Evolutionary conservation across 2,797 vertebrate species (phyloP).

Genomic region (Leuciscus waleckii): DNA sequence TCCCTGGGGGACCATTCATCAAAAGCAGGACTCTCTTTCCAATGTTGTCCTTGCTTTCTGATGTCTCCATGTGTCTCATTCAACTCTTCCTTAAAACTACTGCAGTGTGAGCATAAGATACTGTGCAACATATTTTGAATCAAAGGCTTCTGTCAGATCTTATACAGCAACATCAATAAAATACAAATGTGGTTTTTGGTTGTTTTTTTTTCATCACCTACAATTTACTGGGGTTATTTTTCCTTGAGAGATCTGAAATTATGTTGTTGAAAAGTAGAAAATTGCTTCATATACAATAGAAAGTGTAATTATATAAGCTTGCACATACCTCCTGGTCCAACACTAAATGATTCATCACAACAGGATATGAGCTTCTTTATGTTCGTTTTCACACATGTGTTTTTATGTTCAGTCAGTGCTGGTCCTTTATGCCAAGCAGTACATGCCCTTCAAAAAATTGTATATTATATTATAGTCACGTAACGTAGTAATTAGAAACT

Average conservation of each 20-base stretch:
- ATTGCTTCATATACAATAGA: neutral
- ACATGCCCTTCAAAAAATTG: neutral
- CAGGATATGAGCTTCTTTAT: neutral
- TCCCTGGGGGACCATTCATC: neutral
- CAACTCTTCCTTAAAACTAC: neutral
- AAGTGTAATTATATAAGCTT: neutral
- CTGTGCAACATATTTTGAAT: neutral
- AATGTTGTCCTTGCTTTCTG: neutral
- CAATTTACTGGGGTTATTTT: slow-evolving; percentile 7
- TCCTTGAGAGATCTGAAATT: neutral
- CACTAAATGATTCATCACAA: neutral
- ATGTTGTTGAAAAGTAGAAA: slow-evolving; percentile 20
- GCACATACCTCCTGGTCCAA: neutral
- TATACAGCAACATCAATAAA: neutral
- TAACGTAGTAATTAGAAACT: too few relatives aligned
- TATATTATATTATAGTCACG: too few relatives aligned
- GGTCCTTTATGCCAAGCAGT: neutral
- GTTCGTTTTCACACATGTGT: neutral
- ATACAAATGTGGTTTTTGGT: neutral
- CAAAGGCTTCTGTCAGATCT: neutral
- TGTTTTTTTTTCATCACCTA: neutral
- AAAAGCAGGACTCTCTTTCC: neutral
- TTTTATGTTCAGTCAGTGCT: neutral
- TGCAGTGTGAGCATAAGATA: neutral
- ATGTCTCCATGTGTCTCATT: neutral